Evolutionary conservation across 2,797 vertebrate species (phyloP).

Genomic region (Pteronotus mesoamericanus): DNA sequence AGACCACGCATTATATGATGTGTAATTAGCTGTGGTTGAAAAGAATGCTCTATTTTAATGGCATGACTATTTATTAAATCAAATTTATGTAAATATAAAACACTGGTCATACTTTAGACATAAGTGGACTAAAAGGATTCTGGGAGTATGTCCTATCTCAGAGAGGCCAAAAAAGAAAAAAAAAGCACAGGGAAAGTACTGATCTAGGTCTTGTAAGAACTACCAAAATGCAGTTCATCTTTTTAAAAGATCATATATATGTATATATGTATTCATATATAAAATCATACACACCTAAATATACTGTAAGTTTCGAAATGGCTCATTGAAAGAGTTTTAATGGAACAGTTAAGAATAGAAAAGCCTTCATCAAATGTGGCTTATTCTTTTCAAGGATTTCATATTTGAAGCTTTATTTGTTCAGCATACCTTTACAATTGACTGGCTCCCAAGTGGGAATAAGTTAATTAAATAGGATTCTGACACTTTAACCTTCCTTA

Average conservation of each 20-base stretch:
- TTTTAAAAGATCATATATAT: background rate
- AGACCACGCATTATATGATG: constrained; percentile 48
- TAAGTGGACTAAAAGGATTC: background rate
- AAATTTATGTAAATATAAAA: constrained; percentile 56
- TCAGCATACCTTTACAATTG: constrained; percentile 74
- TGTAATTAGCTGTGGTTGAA: constrained; percentile 52
- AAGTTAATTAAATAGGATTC: constrained; percentile 80
- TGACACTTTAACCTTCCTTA: constrained; percentile 69
- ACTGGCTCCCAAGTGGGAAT: constrained; percentile 69
- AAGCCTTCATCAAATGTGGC: constrained; percentile 71
- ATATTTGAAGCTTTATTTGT: constrained; percentile 75
- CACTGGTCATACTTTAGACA: constrained; percentile 6
- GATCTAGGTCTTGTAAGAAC: background rate
- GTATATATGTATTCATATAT: background rate
- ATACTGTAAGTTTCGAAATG: constrained; percentile 65
- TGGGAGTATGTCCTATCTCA: background rate
- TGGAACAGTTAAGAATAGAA: constrained; percentile 74
- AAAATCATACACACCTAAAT: background rate
- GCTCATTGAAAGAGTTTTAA: constrained; percentile 74
- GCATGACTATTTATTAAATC: constrained; percentile 49
- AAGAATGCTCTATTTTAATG: constrained; percentile 57
- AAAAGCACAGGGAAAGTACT: background rate
- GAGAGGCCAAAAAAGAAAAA: background rate
- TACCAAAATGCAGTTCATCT: background rate
- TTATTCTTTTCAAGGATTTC: constrained; percentile 75